phyloP scores from a whole-genome alignment of 1,140 invertebrate species.

The Drosophila melanica region DNA sequence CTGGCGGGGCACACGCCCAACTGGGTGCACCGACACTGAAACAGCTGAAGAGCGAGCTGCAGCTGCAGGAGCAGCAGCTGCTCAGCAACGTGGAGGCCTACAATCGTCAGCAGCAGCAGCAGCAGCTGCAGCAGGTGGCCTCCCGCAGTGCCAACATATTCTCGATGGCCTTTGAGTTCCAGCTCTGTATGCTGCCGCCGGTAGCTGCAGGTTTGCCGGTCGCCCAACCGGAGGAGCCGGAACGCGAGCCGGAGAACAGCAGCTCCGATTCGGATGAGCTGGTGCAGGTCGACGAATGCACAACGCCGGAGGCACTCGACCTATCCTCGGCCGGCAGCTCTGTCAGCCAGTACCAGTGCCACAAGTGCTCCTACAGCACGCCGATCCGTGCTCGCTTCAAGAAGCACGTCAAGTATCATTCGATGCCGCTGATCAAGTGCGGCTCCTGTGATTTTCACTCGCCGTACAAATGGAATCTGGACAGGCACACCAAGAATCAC shows the following conservation, averaged over 20 bases:
- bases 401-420: constrained; percentile 97
- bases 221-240: background rate
- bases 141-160: constrained; percentile 59
- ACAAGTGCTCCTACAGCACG: constrained; percentile 94
- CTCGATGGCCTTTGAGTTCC: constrained; percentile 73
- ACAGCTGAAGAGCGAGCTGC: constrained; percentile 68
- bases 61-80: constrained; percentile 62
- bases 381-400: constrained; percentile 94
- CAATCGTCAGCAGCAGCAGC: constrained; percentile 61
- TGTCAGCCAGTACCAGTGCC: constrained; percentile 88
- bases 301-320: constrained; percentile 20
- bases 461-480: constrained; percentile 90
- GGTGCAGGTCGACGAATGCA: constrained; percentile 19
- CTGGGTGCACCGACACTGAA: constrained; percentile 55
- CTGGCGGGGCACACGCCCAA: background rate
- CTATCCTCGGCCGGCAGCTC: constrained; percentile 13
- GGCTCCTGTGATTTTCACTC: constrained; percentile 96
- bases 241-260: constrained; percentile 35
- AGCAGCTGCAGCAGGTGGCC: constrained; percentile 59
- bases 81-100: constrained; percentile 53
- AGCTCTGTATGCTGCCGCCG: constrained; percentile 52
- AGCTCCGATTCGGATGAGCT: constrained; percentile 54
- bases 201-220: background rate
- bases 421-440: constrained; percentile 96
- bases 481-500: constrained; percentile 96